Base-by-base conservation (phyloP, 2,797 vertebrate genomes). In the Acomys russatus region DNA sequence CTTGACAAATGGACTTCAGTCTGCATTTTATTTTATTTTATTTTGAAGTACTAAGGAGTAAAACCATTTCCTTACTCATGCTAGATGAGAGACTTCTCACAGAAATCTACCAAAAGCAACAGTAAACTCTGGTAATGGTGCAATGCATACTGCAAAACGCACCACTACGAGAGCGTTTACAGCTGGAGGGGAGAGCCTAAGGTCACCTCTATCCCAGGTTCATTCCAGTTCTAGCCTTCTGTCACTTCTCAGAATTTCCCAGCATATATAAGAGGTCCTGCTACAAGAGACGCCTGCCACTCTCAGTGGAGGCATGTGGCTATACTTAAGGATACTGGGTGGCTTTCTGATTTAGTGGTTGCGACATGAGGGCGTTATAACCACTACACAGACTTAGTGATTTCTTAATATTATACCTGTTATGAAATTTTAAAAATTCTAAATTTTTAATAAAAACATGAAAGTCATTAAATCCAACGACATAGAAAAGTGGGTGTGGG, bases 231-330 rank as follows among this genome's bases (percentile, higher is more conserved):
- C 89, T 88, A 91, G 68, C 94, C 80, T 88, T 93, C 61, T 90
- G 80, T 82, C 90, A 89, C 35, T 80, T 95, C 90, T 91, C 93
- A 92, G 90, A 97, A 94, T 61, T 91, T 96, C 93, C 83, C 83
- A 89, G 94, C 95, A 97, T 88, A 56, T 59, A 89, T 33, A 89
- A 96, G 85, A 88, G 88, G 96, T 95, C 35, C 64, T 93, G 85
- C 92, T 84, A 92, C 64, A 95, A 91, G 88, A 96, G 85, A 88
- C 61, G 33, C 68, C 93, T 96, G 82, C 63, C 92, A 84, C 90
- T 95, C 59, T 90, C 90, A 87, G 15, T 64, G 66, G 83, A 97
- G 79, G 64, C 70, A 76, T 94, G 70, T 94, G 90, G 78, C 70
- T 96, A 94, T 89, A 89, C 54, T 95, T 95, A 97, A 88, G 64